phyloP scores from a whole-genome alignment of 2,113 vertebrate genomes.

The Odocoileus virginianus region DNA sequence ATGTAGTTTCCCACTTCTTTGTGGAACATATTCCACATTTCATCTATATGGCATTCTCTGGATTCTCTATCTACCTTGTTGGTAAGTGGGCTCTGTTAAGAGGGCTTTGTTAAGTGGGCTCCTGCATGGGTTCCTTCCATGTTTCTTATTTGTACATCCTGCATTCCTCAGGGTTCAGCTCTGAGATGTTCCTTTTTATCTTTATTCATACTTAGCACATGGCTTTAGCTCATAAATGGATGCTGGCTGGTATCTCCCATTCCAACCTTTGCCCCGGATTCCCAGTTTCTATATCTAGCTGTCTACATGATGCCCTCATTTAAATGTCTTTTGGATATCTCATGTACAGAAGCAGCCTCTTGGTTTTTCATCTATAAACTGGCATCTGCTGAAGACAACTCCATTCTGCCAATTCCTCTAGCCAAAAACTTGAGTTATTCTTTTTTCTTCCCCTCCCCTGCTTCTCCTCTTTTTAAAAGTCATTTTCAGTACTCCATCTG shows the following conservation, averaged over 20 bases:
- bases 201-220: background rate
- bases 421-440: background rate
- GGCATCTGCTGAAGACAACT: background rate
- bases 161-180: background rate
- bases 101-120: background rate
- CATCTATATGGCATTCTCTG: background rate
- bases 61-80: background rate
- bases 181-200: background rate
- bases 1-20: background rate
- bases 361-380: background rate
- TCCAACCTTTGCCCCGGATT: background rate
- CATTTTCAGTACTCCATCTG: background rate
- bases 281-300: background rate
- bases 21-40: background rate
- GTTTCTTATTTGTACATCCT: background rate
- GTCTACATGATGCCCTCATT: background rate
- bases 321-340: background rate
- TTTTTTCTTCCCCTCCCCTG: background rate
- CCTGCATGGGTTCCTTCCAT: background rate
- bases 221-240: background rate
- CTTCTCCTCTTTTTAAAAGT: background rate
- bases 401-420: background rate
- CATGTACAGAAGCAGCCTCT: background rate
- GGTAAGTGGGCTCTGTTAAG: too few relatives aligned
- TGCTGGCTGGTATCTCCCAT: background rate